Conservation (phyloP, 2,888 invertebrate species). For the Chelonus formosanus region DNA sequence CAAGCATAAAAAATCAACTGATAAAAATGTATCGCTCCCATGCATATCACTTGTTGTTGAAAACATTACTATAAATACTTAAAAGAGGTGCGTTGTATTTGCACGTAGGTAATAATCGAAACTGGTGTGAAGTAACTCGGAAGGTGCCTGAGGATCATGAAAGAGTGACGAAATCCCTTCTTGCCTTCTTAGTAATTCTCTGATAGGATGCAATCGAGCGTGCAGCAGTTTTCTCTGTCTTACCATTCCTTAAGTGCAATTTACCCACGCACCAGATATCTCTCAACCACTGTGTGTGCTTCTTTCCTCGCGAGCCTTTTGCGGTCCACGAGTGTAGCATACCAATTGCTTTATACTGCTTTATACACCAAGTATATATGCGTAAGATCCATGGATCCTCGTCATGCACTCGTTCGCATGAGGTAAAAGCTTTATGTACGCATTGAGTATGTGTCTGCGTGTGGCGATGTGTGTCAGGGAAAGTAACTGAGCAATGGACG, state of each 20-base stretch:
- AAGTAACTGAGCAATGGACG: conserved; percentile 42
- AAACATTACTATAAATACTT: too few relatives aligned
- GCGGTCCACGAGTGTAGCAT: conserved; percentile 42
- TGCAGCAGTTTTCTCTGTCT: conserved; percentile 15
- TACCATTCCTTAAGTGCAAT: conserved; percentile 9
- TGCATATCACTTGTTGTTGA: too few relatives aligned
- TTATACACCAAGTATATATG: not conserved
- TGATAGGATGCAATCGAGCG: conserved; percentile 26
- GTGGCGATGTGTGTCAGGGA: conserved; percentile 48
- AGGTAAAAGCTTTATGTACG: conserved; percentile 15
- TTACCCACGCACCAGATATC: conserved; percentile 29
- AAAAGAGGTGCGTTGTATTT: too few relatives aligned
- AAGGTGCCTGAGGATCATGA: conserved; percentile 25
- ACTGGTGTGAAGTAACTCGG: conserved; percentile 29
- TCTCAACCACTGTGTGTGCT: conserved; percentile 7
- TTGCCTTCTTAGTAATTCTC: conserved; percentile 8
- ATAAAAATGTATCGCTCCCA: too few relatives aligned
- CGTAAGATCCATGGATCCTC: conserved; percentile 19
- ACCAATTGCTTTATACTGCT: conserved; percentile 31
- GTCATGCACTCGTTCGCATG: conserved; percentile 29
- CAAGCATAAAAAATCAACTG: too few relatives aligned
- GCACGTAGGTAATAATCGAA: conserved; percentile 16
- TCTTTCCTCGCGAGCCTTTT: conserved; percentile 21
- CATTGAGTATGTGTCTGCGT: conserved; percentile 18
- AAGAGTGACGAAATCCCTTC: conserved; percentile 28